Base-by-base conservation (phyloP, 2,888 invertebrate genomes). In the Penaeus monodon region DNA sequence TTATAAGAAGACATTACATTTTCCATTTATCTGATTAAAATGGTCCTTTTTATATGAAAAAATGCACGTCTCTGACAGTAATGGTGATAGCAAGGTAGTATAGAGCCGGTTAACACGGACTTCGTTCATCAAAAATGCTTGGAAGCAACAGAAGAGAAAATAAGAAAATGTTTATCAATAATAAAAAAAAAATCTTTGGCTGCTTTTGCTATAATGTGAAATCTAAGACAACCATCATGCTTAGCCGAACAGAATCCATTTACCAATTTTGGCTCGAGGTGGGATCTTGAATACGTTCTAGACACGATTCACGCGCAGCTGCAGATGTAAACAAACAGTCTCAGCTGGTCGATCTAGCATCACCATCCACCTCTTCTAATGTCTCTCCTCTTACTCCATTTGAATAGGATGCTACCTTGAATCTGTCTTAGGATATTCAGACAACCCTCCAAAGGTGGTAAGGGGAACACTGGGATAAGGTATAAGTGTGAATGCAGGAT, bases 301-400 rank as follows among this genome's bases (percentile, higher is more conserved):
- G 38, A 38, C 33, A 33, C 33, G 73, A 29, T 14, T 29, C 29
- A 38, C 33, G 73, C 73, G 27, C 33, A 29, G 27, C n/a, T 14
- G 73, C 68, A 29, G 27, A 29, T 73, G 73, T 73, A 73, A 73
- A 73, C 73, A 73, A 73, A 73, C 73, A 73, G 73, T 38, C 29
- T 73, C 73, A 73, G 73, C 73, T 73, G 73, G 73, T 73, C 73
- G 73, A 73, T 73, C 38, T 73, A 29, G 22, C 27, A 38, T 38
- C n/a, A n/a, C 29, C 27, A 29, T 33, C 24, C 73, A 38, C 73
- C 20, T 29, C 73, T 4, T 22, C 29, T 17, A 17, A 73, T 29
- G 22, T 73, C 73, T 73, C 29, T n/a, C 22, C 12, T 33, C 73
- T 38, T 38, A n/a, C 24, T 68, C n/a, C 68, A 68, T 29, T 38